Percentiles rank a stretch among this genome's conserved stretches.
Evolutionary conservation across 2,888 invertebrate genomes (phyloP).

Genomic region (Calliphora vomitoria): DNA sequence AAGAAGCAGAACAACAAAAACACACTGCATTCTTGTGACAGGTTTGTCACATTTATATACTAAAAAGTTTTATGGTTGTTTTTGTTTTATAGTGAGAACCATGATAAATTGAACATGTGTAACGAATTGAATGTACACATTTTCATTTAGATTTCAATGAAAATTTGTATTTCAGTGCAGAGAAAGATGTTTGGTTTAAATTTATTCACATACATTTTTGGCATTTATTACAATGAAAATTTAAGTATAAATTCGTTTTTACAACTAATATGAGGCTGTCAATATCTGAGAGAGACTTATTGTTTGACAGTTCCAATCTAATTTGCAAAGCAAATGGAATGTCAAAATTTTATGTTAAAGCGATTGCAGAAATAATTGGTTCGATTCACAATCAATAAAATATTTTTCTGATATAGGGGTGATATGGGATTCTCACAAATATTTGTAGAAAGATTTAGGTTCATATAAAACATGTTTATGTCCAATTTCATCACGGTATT

Average conservation of each 20-base stretch:
- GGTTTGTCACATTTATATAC: slow-evolving; percentile 26
- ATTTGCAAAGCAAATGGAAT: neutral
- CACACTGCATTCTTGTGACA: slow-evolving; percentile 26
- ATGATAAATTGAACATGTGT: slow-evolving; percentile 54
- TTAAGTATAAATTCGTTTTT: neutral
- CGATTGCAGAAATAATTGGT: no score
- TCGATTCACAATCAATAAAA: no score
- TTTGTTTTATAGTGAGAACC: slow-evolving; percentile 9
- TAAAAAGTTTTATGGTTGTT: neutral
- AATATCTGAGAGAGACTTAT: neutral
- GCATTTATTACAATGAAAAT: neutral
- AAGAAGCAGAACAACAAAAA: slow-evolving; percentile 2
- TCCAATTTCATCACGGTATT: no score
- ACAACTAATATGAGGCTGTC: neutral
- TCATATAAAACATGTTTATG: no score
- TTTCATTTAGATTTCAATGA: neutral
- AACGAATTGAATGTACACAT: slow-evolving; percentile 15
- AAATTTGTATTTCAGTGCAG: neutral
- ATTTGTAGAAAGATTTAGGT: no score
- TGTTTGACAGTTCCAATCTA: neutral
- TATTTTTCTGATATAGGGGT: no score
- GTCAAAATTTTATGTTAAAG: no score
- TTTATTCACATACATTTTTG: neutral
- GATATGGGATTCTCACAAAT: no score
- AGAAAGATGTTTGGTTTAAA: neutral